Evolutionary conservation across 2,888 invertebrate genomes (phyloP), one percentile per base, ranked within the genome.

Genomic region (Pseudeuparius sepicola): DNA sequence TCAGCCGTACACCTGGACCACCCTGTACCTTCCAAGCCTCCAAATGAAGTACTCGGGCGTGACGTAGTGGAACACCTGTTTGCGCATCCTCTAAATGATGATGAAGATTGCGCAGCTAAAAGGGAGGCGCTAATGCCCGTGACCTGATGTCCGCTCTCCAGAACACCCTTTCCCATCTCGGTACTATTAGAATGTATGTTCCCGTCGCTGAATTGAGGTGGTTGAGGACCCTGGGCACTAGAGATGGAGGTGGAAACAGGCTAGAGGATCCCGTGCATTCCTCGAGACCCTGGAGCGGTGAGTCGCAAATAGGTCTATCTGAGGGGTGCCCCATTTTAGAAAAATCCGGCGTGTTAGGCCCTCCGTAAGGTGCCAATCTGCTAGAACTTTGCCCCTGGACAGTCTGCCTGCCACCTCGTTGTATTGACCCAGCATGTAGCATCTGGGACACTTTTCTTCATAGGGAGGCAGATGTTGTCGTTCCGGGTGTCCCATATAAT

Each of bases 171-270:
- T 42, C 31, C 37, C 49, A 44, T 18, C 48, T 46, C n/a, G 42
- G 43, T 2, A 46, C 48, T 28, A 53, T 38, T 16, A 54, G 23
- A 4, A 54, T 39, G 36, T 47, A 52, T 7, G 23, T 30, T 10
- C 53, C 50, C 24, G 25, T 27, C 4, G 48, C 44, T 4, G 27
- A 27, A 34, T 50, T 48, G 4, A 53, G 41, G 20, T 53, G 50
- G 2, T 26, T 23, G n/a, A 51, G 42, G 2, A 54, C 48, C 17
- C 40, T 24, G 4, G 53, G 53, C 2, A 53, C 44, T 14, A 52
- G 38, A 4, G 37, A 30, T 4, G 53, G 55, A 4, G 54, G 54
- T 1, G 55, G 52, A 29, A 55, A 54, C 4, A 53, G 10, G 44
- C 39, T 9, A 29, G 10, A 3, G 5, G 25, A 11, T 47, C 43